Base-by-base conservation (phyloP, 2,113 vertebrate species). In the Crypturellus undulatus region DNA sequence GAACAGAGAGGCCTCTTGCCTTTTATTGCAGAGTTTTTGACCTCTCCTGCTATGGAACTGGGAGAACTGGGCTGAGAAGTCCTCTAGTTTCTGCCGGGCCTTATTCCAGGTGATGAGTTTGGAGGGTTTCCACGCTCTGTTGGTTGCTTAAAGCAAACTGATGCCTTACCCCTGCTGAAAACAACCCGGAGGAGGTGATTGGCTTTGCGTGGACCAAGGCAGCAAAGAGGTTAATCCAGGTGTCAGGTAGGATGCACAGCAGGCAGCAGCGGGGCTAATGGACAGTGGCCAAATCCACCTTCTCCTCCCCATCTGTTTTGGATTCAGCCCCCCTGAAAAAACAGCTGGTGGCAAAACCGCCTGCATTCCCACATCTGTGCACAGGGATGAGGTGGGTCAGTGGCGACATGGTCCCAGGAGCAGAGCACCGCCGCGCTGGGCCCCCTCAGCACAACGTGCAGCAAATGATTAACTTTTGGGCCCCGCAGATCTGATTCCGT, bases 301-400 rank as follows among this genome's bases (percentile, higher is more conserved):
- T 94, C 71, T 87, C 71, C 84, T 71, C 81, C 51, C 84, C 94
- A 87, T 96, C 94, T 93, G 90, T 62, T 95, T 85, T 87, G 95
- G 96, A 88, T 79, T 83, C 59, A 86, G 69, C 78, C 91, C 93
- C 40, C 40, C 40, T 10, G 70, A 54, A 81, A 84, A 89, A 78
- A 9, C 69, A 95, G 58, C 52, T 58, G 2, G 4, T 92, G 77
- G 89, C 82, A 81, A 87, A 94, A 75, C 86, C 93, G 92, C 96
- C 94, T 94, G 94, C 69, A 83, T 82, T 79, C 87, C 49, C 10
- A 12, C 63, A 56, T 77, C 67, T 81, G 70, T 34, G 0, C 34
- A 52, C 36, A 47, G 69, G 20, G 34, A 28, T 16, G 36, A 83
- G 36, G 47, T 52, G 43, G 71, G 47, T 38, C 40, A 5, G 54